Conservation (phyloP, 2,113 vertebrate species). For the Saimiri boliviensis region DNA sequence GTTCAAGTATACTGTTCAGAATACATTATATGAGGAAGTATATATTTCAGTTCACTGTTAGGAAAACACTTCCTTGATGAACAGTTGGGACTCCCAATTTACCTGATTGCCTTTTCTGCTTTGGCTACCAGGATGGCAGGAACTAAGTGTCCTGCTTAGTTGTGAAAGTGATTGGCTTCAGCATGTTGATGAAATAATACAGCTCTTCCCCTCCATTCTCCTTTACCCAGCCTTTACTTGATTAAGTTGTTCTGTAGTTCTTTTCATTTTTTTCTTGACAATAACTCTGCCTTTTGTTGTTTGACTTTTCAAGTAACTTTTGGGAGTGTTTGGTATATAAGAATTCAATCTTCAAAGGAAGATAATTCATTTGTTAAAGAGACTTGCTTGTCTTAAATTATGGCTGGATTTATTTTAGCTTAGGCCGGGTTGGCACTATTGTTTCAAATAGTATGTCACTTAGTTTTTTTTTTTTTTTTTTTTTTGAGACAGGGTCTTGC, state of each 20-base stretch:
- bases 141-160: background rate
- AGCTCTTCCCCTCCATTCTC: background rate
- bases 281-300: background rate
- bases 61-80: background rate
- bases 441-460: background rate
- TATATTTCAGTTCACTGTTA: background rate
- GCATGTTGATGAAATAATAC: background rate
- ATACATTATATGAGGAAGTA: background rate
- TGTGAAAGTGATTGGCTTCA: background rate
- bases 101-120: background rate
- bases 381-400: background rate
- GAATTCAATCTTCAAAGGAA: background rate
- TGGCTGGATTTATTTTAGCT: background rate
- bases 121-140: background rate
- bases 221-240: background rate
- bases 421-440: background rate
- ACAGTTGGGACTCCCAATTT: background rate
- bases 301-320: background rate
- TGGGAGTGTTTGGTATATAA: background rate
- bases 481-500: no score
- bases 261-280: background rate
- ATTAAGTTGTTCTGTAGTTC: background rate
- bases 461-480: background rate
- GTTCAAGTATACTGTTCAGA: background rate
- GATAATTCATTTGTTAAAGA: background rate